These are phyloP conservation scores for Pimpla rufipes DNA, from an alignment of 2,888 invertebrate species.

Conservation along the genomic window DNA sequence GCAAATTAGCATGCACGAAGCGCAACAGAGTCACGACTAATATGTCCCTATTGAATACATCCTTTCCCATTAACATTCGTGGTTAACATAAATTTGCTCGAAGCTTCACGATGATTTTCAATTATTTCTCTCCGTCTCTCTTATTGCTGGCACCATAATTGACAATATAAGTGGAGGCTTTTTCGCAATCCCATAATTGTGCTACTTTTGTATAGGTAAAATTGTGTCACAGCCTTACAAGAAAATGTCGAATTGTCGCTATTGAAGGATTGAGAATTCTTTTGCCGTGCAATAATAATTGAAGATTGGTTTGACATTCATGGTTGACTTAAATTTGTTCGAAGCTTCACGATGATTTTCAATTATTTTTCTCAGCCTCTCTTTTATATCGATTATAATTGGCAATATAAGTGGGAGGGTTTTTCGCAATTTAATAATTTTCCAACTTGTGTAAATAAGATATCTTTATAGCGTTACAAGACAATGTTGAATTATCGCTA, in stretches of 20 bases:
- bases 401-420: too few species aligned
- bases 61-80: constrained; percentile 47
- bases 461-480: too few species aligned
- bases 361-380: too few species aligned
- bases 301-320: too few species aligned
- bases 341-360: too few species aligned
- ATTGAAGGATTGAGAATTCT: too few species aligned
- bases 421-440: too few species aligned
- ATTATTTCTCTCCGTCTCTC: constrained; percentile 46
- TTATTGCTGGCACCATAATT: neutral
- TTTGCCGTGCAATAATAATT: too few species aligned
- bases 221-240: neutral
- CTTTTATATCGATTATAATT: too few species aligned
- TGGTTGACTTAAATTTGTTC: too few species aligned
- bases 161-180: neutral
- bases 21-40: constrained; percentile 56
- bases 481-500: too few species aligned
- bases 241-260: neutral
- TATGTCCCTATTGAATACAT: constrained; percentile 55
- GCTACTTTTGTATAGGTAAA: neutral
- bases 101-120: constrained; percentile 50
- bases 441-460: too few species aligned
- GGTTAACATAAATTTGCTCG: constrained; percentile 62
- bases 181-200: neutral
- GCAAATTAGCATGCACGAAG: constrained; percentile 59